Evolutionary conservation across 2,113 vertebrate genomes (phyloP).

Genomic region (Aphyosemion australe): DNA sequence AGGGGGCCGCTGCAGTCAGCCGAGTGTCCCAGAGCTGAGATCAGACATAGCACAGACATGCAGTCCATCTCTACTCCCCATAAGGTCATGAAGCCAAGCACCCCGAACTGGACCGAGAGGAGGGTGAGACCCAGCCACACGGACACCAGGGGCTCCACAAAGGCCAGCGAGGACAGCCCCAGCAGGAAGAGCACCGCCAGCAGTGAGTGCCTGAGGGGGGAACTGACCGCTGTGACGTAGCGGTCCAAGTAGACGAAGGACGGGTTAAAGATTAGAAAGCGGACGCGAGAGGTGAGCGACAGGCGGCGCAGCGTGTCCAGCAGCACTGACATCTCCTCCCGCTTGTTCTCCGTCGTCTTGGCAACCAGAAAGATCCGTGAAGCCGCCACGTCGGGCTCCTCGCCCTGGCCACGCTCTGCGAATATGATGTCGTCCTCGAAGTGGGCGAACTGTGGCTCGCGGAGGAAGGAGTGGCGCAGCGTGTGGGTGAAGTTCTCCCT

Average conservation of each 20-base stretch:
- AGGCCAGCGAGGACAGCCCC: slow-evolving; percentile 93
- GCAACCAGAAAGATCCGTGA: slow-evolving; percentile 97
- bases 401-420: slow-evolving; percentile 90
- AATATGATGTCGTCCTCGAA: slow-evolving; percentile 99
- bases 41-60: slow-evolving; percentile 95
- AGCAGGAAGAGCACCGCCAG: slow-evolving; percentile 96
- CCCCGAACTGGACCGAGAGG: slow-evolving; percentile 95
- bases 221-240: slow-evolving; percentile 96
- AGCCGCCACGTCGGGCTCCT: slow-evolving; percentile 94
- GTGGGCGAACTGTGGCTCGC: slow-evolving; percentile 89
- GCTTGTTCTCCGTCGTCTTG: slow-evolving; percentile 97
- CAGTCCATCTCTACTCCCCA: slow-evolving; percentile 98
- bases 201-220: slow-evolving; percentile 95
- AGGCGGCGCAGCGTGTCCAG: slow-evolving; percentile 94
- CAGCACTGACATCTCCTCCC: slow-evolving; percentile 96
- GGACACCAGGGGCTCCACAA: slow-evolving; percentile 93
- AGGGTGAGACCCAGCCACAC: slow-evolving; percentile 95
- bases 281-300: slow-evolving; percentile 95
- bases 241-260: slow-evolving; percentile 99
- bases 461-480: slow-evolving; percentile 90
- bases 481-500: slow-evolving; percentile 93
- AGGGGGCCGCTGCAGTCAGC: slow-evolving; percentile 95
- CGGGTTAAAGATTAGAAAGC: slow-evolving; percentile 98
- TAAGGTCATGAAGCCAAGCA: slow-evolving; percentile 98
- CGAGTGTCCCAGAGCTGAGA: slow-evolving; percentile 94